These are phyloP conservation scores for Lingula anatina DNA, from an alignment of 2,888 invertebrate species.

Conservation along the genomic window DNA sequence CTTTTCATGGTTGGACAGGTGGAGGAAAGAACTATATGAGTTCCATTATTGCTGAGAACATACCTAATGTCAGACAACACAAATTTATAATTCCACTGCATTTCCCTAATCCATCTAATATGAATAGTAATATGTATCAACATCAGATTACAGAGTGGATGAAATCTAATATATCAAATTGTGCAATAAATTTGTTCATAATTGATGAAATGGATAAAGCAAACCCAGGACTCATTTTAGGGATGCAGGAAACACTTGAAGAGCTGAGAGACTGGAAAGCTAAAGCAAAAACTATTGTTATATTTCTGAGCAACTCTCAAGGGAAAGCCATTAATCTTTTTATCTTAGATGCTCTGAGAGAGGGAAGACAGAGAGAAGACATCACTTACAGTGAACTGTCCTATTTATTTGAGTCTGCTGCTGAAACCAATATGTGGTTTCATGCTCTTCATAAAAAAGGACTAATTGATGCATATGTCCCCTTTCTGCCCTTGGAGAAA, in stretches of 20 bases:
- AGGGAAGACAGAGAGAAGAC: constrained; percentile 5
- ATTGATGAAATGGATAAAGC: constrained; percentile 45
- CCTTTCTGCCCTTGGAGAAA: constrained; percentile 38
- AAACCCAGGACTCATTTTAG: constrained; percentile 17
- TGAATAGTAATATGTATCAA: constrained; percentile 16
- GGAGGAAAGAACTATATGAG: constrained; percentile 52
- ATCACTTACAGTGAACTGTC: constrained; percentile 2
- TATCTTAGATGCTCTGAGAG: constrained; percentile 1
- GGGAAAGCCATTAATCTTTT: constrained; percentile 8
- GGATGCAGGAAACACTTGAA: constrained; percentile 18
- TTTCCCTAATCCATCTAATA: constrained; percentile 22
- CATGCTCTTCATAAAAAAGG: constrained; percentile 12
- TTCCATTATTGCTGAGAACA: no score
- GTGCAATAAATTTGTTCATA: constrained; percentile 31
- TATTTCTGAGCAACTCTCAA: constrained; percentile 13
- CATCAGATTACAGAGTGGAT: constrained; percentile 20
- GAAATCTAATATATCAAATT: constrained; percentile 23
- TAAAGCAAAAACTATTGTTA: constrained; percentile 7
- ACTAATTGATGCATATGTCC: constrained; percentile 28
- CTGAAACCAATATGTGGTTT: constrained; percentile 27
- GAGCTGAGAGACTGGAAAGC: constrained; percentile 8
- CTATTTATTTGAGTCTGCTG: constrained; percentile 1
- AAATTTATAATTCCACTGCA: constrained; percentile 29
- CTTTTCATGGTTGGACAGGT: constrained; percentile 92
- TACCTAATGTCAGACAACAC: no score